These are phyloP conservation scores for Peromyscus aztecus DNA, from an alignment of 2,797 vertebrate species.

Conservation along the genomic window DNA sequence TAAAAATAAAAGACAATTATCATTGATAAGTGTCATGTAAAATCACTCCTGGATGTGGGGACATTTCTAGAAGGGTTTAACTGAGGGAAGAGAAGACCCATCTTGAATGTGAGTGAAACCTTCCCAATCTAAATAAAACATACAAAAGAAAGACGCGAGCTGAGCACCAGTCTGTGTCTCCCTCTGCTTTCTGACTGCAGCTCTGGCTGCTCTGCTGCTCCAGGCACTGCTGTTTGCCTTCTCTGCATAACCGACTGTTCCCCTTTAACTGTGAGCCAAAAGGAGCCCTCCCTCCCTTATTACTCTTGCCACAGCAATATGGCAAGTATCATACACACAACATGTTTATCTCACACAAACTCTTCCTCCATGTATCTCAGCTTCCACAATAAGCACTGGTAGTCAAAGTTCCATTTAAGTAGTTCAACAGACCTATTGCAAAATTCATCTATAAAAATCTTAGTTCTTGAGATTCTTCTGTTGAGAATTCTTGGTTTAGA, in stretches of 20 bases:
- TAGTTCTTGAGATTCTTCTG: not conserved
- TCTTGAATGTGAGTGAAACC: not conserved
- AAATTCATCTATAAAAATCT: not conserved
- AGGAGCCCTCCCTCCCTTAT: no score
- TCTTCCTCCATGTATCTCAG: not conserved
- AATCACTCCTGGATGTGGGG: not conserved
- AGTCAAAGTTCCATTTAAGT: not conserved
- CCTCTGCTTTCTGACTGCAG: not conserved
- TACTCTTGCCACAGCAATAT: not conserved
- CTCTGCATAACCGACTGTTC: no score
- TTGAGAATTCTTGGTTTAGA: not conserved
- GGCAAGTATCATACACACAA: not conserved
- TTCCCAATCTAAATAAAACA: not conserved
- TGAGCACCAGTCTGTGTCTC: not conserved
- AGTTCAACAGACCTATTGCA: not conserved
- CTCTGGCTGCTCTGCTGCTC: not conserved
- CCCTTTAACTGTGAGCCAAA: not conserved
- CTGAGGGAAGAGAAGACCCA: no score
- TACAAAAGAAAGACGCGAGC: no score
- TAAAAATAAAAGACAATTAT: not conserved
- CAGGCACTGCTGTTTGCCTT: not conserved
- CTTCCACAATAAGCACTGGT: not conserved
- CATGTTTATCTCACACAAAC: not conserved
- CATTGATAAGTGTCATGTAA: not conserved
- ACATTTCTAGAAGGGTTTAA: not conserved